Conservation (phyloP, 2,113 vertebrate species). For the Philantomba maxwellii region DNA sequence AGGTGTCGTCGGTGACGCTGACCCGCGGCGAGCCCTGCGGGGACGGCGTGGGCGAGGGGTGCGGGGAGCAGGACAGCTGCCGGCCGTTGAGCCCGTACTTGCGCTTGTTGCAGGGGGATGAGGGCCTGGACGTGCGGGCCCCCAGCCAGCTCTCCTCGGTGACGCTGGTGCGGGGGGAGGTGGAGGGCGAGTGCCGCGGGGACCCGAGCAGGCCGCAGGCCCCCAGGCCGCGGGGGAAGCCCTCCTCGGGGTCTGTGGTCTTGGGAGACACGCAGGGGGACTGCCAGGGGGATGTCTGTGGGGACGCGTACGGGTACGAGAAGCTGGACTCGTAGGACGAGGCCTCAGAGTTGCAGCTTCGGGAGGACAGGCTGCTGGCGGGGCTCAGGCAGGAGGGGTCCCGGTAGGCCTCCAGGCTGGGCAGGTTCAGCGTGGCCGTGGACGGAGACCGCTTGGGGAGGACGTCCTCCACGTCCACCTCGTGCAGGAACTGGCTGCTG, state of each 20-base stretch:
- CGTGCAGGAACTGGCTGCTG: slow-evolving; percentile 87
- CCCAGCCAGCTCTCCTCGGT: slow-evolving; percentile 91
- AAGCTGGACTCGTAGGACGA: slow-evolving; percentile 96
- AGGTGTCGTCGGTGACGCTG: slow-evolving; percentile 89
- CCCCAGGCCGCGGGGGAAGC: slow-evolving; percentile 85
- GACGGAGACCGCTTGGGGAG: slow-evolving; percentile 86
- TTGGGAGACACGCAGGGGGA: slow-evolving; percentile 95
- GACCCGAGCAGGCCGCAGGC: slow-evolving; percentile 89
- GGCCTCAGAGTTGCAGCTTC: slow-evolving; percentile 96
- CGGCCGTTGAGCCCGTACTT: slow-evolving; percentile 91
- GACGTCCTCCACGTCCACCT: slow-evolving; percentile 86
- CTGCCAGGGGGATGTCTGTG: slow-evolving; percentile 96
- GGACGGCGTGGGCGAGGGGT: slow-evolving; percentile 87
- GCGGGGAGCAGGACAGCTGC: slow-evolving; percentile 88
- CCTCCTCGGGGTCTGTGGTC: slow-evolving; percentile 83
- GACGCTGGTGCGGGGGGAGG: slow-evolving; percentile 88
- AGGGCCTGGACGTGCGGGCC: slow-evolving; percentile 84
- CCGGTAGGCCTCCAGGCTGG: slow-evolving; percentile 91
- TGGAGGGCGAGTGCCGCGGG: slow-evolving; percentile 89
- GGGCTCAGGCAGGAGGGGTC: slow-evolving; percentile 95
- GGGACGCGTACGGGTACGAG: slow-evolving; percentile 93
- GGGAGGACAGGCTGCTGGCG: slow-evolving; percentile 94
- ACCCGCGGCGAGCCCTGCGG: slow-evolving; percentile 89
- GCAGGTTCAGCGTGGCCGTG: slow-evolving; percentile 91
- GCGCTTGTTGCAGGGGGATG: slow-evolving; percentile 91